A percentile compares a stretch with the other conserved stretches of the same genome.
phyloP scores from a whole-genome alignment of 2,797 vertebrate genomes.

The Pelochelys cantorii region DNA sequence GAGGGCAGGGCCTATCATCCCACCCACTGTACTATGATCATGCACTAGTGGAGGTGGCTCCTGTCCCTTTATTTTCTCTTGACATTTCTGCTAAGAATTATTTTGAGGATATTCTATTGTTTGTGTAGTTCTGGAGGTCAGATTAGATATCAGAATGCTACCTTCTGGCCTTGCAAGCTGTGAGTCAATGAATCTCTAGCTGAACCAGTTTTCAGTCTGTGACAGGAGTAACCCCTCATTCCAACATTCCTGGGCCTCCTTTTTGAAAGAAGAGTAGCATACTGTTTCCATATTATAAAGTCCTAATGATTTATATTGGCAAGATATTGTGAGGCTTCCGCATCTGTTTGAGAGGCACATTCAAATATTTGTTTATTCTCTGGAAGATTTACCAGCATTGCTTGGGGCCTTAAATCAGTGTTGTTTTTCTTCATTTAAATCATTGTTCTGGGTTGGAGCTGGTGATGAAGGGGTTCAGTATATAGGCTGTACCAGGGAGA shows the following conservation, averaged over 20 bases:
- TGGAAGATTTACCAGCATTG: too few species aligned
- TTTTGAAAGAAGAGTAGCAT: background rate
- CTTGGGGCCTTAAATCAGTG: too few species aligned
- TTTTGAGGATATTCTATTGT: background rate
- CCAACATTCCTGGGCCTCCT: background rate
- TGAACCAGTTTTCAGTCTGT: background rate
- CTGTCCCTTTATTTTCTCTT: background rate
- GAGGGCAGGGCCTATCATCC: accelerated
- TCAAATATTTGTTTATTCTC: background rate
- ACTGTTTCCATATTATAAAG: background rate
- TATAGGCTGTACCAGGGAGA: too few species aligned
- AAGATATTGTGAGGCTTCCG: background rate
- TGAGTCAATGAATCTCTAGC: background rate
- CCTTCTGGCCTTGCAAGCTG: background rate
- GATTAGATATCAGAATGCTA: background rate
- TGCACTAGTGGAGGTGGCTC: background rate
- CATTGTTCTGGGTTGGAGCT: too few species aligned
- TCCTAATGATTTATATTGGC: background rate
- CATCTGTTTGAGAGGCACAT: background rate
- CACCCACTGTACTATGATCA: background rate
- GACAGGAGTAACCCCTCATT: background rate
- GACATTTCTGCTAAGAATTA: background rate
- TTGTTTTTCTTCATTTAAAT: too few species aligned
- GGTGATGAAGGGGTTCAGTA: too few species aligned
- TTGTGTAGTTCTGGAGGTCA: background rate